Conservation (phyloP, 2,888 invertebrate genomes). For the Argyresthia albistria region DNA sequence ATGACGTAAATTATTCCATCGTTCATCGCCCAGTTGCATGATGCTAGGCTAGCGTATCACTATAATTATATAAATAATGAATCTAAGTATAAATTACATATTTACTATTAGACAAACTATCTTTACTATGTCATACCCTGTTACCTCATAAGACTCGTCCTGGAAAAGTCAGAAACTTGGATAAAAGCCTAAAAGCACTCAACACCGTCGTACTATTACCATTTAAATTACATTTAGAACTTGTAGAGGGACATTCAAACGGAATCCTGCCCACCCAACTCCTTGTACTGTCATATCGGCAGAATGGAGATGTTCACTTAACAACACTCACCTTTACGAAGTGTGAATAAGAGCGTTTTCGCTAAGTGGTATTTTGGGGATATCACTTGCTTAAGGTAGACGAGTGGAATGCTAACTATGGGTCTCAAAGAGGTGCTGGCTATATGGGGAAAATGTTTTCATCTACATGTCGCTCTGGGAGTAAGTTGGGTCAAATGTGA, state of each 20-base stretch:
- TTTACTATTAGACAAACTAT: no score
- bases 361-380: not conserved
- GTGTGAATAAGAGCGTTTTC: no score
- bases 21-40: no score
- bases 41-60: no score
- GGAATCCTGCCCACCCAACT: slow-evolving; percentile 17
- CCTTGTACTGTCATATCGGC: slow-evolving; percentile 2
- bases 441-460: slow-evolving; percentile 1
- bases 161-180: not conserved
- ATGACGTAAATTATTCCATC: no score
- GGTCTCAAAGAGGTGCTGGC: slow-evolving; percentile 21
- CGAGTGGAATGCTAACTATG: slow-evolving; percentile 34
- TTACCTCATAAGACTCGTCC: no score
- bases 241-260: slow-evolving; percentile 14
- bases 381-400: not conserved
- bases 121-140: no score
- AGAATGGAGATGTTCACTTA: no score
- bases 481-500: no score
- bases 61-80: no score
- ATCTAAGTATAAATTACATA: no score
- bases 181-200: slow-evolving; percentile 3
- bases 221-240: slow-evolving; percentile 32
- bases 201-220: slow-evolving; percentile 12
- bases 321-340: no score
- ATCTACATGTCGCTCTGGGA: not conserved